Base-by-base conservation (phyloP, 92 coral and sea anemone species). In the Porites lobata region DNA sequence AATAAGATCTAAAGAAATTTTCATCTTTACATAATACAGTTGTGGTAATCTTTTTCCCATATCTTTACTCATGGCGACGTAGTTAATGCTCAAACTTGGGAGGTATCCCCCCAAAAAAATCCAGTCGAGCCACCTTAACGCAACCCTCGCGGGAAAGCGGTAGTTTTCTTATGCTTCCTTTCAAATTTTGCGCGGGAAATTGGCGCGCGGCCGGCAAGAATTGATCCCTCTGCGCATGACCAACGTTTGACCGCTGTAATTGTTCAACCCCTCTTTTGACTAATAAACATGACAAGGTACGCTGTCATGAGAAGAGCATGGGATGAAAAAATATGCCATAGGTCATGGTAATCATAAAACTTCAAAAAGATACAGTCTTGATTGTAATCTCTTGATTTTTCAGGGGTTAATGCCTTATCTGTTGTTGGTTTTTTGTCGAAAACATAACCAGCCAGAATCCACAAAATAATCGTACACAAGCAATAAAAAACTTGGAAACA, bases 271-370 rank as follows among this genome's bases (percentile, higher is more conserved):
- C 47, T 38, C 47, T 38, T 38, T 38, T 86, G 88, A 61, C 98
- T 90, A 11, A 92, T 87, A 73, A 75, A 96, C 91, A 94, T 85
- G 51, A 96, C 88, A 51, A 96, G 86, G 65, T 91, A 96, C 1
- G 94, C 93, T 26, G 91, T 92, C 94, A 91, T 91, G 3, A 96
- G 88, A 29, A 96, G 70, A 20, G 89, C 98, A 77, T 95, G 94
- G 9, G 99, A 96, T 1, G 99, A 96, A 84, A 95, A 65, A 51
- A 96, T 93, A 81, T 96, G 99, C 99, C 99, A 96, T 24, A 93
- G 32, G 56, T 96, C 98, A 19, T 93, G 96, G 53, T 77, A 63
- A 66, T 93, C 99, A 64, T 91, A 96, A 84, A 94, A 96, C 1
- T 79, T 76, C 69, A 90, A 72, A 8, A 83, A 58, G 15, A 75